Conservation (phyloP, 2,888 invertebrate genomes). For the Sphinx pinastri region DNA sequence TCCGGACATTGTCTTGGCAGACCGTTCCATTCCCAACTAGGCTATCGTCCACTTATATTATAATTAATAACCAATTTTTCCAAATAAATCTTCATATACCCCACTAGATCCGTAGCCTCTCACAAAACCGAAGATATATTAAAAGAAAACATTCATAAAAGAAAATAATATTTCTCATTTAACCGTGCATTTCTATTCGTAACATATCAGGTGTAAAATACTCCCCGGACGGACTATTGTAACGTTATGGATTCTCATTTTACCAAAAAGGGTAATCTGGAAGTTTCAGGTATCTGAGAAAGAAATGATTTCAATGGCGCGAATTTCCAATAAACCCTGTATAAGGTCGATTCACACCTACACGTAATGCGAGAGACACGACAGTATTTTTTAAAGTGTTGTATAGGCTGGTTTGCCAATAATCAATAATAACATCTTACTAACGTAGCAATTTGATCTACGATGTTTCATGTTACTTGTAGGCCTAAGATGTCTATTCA, state of each 20-base stretch:
- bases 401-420: too few species aligned
- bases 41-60: too few species aligned
- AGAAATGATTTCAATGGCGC: background rate
- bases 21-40: too few species aligned
- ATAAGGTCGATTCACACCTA: background rate
- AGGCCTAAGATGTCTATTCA: too few species aligned
- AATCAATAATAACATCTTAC: too few species aligned
- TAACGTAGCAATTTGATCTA: too few species aligned
- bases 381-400: too few species aligned
- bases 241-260: background rate
- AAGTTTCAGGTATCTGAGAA: slow-evolving; percentile 12
- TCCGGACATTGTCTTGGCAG: too few species aligned
- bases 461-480: too few species aligned
- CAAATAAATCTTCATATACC: too few species aligned
- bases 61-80: too few species aligned
- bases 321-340: background rate
- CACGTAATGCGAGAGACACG: too few species aligned
- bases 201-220: slow-evolving; percentile 16
- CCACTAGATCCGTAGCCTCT: background rate
- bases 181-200: slow-evolving; percentile 6
- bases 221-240: background rate
- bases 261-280: background rate
- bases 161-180: slow-evolving; percentile 6
- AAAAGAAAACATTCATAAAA: background rate
- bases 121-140: background rate